Evolutionary conservation across 2,113 vertebrate genomes (phyloP).

Genomic region (Nyctereutes procyonoides): DNA sequence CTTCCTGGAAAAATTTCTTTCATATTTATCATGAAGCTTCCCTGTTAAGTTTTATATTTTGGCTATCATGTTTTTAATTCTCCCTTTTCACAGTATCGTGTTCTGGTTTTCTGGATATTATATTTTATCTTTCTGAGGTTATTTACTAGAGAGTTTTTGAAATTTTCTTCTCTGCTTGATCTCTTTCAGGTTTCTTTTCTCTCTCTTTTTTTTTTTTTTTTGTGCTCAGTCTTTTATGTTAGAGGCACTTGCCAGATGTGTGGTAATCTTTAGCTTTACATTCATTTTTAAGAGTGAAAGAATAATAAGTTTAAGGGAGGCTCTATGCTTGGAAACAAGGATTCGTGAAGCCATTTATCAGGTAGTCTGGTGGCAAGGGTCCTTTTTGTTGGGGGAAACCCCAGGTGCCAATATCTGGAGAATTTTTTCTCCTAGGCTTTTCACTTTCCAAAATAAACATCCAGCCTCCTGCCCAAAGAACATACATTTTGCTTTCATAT

Average conservation of each 20-base stretch:
- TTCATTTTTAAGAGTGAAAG: slow-evolving; percentile 43
- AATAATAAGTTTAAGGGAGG: background rate
- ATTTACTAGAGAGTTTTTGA: background rate
- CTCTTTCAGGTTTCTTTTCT: background rate
- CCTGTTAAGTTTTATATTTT: background rate
- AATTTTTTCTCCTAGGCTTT: background rate
- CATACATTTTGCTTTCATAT: background rate
- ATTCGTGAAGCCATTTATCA: background rate
- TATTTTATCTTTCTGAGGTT: slow-evolving; percentile 15
- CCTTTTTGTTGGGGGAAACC: background rate
- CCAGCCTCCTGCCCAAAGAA: background rate
- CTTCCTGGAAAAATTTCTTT: background rate
- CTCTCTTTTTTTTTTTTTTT: background rate
- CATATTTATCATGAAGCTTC: background rate
- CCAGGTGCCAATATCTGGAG: background rate
- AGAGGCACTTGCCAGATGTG: background rate
- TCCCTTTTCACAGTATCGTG: background rate
- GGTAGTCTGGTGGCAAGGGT: background rate
- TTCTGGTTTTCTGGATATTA: background rate
- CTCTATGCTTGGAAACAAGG: background rate
- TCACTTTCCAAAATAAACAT: slow-evolving; percentile 30
- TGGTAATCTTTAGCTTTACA: background rate
- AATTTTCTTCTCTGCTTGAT: background rate
- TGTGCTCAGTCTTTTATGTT: background rate
- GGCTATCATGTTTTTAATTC: background rate